phyloP scores from a whole-genome alignment of 2,888 invertebrate species.

The Drosophila nr. perissopoda region DNA sequence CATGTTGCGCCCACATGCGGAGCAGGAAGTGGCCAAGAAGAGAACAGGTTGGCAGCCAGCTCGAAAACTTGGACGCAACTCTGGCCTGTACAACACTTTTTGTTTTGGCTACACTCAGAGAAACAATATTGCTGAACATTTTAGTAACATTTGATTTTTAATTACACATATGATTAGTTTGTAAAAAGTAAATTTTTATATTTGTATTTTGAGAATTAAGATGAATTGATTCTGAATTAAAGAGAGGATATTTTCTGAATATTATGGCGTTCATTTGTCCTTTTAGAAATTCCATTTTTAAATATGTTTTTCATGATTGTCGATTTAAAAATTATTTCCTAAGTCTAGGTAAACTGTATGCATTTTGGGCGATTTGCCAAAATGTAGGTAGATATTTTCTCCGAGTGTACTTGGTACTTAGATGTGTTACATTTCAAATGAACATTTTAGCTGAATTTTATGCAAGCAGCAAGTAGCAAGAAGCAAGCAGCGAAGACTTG shows the following conservation, averaged over 20 bases:
- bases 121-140: not conserved
- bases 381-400: not conserved
- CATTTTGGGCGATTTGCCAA: not conserved
- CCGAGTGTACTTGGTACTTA: conserved; percentile 34
- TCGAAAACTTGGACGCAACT: conserved; percentile 6
- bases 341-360: not conserved
- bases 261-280: not conserved
- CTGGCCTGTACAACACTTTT: conserved; percentile 31
- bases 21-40: conserved; percentile 66
- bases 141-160: not conserved
- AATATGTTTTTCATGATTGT: not conserved
- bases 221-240: not conserved
- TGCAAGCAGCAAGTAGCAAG: conserved; percentile 44
- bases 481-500: conserved; percentile 18
- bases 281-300: not conserved
- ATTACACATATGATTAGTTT: not conserved
- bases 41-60: conserved; percentile 40
- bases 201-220: not conserved
- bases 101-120: not conserved
- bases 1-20: conserved; percentile 64
- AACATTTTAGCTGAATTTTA: conserved; percentile 19
- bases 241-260: too few relatives aligned
- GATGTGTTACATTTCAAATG: conserved; percentile 47
- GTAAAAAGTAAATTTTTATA: not conserved
- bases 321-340: not conserved